Base-by-base conservation (phyloP, 2,797 vertebrate species). In the Yasuhikotakia modesta region DNA sequence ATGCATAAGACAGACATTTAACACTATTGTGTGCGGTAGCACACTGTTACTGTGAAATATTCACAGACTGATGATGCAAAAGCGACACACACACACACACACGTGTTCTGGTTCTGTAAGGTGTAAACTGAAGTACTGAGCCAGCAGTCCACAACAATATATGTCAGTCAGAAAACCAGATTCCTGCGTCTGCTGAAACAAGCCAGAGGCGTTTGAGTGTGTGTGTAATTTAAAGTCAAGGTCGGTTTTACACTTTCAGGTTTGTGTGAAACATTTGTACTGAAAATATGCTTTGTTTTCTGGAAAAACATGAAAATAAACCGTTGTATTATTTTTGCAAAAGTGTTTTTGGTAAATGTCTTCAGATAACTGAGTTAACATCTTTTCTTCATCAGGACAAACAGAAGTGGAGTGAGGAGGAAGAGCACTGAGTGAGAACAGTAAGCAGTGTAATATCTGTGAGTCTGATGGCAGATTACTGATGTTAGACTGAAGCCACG, bases 401-500 rank as follows among this genome's bases (percentile, higher is more conserved):
- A n/a, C n/a, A n/a, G n/a, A n/a, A n/a, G n/a, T n/a, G n/a, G n/a
- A n/a, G n/a, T n/a, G n/a, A n/a, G n/a, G n/a, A 57, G 21, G 21
- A 57, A 24, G 21, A 8, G 3, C 19, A n/a, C 19, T 53, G 1
- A 53, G 10, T n/a, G 2, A 1, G 17, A 53, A 5, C 8, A 27
- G 2, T 27, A 4, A 27, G 27, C 22, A 27, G 24, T 39, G 35
- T 27, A 5, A 27, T 58, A 8, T 61, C 39, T 35, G 57, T 5
- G 13, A 17, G 21, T 0, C n/a, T 53, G 53, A 13, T 43, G 58
- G 8, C n/a, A n/a, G n/a, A n/a, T n/a, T n/a, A 0, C n/a, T 53
- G 53, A 13, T 43, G 58, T 13, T n/a, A n/a, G n/a, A n/a, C n/a
- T 46, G 67, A 71, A 53, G 71, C 14, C 66, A 76, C 70, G 8